Evolutionary conservation across 2,888 invertebrate species (phyloP), one percentile per base, ranked within the genome.

Genomic region (Villa cingulata): DNA sequence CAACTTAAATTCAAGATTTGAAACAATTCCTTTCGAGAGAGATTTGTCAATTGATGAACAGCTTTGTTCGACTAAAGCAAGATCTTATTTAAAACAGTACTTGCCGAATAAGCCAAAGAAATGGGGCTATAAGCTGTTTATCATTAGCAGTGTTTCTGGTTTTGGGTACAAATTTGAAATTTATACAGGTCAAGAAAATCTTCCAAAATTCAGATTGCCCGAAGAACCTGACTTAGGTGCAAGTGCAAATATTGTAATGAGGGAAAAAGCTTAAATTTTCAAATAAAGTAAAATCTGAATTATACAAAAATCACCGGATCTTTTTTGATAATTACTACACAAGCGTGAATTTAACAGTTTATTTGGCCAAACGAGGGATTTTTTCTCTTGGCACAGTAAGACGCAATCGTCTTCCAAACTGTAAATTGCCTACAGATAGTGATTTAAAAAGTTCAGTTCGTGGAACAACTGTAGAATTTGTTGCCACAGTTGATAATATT

Each of bases 81-180:
- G 51, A 40, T 48, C 43, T n/a, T 43, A 49, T 47, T 41, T 58
- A 40, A 53, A 56, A 45, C 52, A 56, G 45, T 59, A 57, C 36
- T 51, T 55, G 44, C 56, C 53, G 6, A 53, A 53, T 36, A 57
- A 56, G 45, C 56, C 55, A 16, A 50, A 56, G 47, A 55, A 54
- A 52, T 56, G 57, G 56, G 53, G 55, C 19, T 55, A 53, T 48
- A 56, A 55, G 46, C 46, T 54, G 29, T 54, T 45, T 46, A 52
- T 56, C n/a, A 47, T 58, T 12, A 53, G 57, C 41, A 57, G 56
- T 43, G 48, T 45, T 38, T 52, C 49, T 37, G 56, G 55, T n/a
- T 55, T 50, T 46, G 49, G 51, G n/a, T 57, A 56, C 45, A 49
- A 52, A 45, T 46, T 54, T 45, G 50, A 53, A 37, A 41, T 45